Base-by-base conservation (phyloP, 2,888 invertebrate species). In the Phrixothrix hirtus region DNA sequence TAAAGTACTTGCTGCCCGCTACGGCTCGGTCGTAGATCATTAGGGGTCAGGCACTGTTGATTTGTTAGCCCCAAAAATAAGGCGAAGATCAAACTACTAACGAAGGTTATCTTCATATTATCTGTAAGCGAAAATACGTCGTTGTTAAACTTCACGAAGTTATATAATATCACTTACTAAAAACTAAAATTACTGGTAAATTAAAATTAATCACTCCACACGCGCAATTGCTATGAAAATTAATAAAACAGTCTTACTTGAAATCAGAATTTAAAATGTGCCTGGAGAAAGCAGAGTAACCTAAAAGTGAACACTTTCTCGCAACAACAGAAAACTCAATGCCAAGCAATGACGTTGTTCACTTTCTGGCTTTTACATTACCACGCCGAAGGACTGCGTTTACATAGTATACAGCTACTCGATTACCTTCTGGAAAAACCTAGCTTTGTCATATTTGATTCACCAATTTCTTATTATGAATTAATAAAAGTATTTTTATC, bases 11-110 rank as follows among this genome's bases (percentile, higher is more conserved):
- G 55, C 25, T 72, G 73, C 2, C 75, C 65, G 2, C 62, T 61
- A 4, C 68, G 66, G 34, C 61, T 62, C 1, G 64, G 57, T 26
- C 71, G 68, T 35, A 61, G 59, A 60, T 80, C 79, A 53, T 78
- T 75, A 3, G 69, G 70, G 0, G 78, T 77, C 13, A 82, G 67
- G 61, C 82, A 83, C 66, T 81, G 81, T 48, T 66, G 67, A 31
- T 51, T 3, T n/a, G 64, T 59, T 14, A 30, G 16, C 29, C 58
- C 43, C 21, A 60, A 55, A 14, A 63, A 26, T 10, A 57, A 47
- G 12, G 51, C 43, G 6, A 56, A 36, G 26, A 69, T 63, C 65
- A 45, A 63, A 68, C 6, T 76, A 65, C 2, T 76, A 75, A 43
- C 74, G 71, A 32, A 77, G 75, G 59, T 77, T 72, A 55, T 79